Conservation (phyloP, 2,113 vertebrate species). For the Mustela lutreola region DNA sequence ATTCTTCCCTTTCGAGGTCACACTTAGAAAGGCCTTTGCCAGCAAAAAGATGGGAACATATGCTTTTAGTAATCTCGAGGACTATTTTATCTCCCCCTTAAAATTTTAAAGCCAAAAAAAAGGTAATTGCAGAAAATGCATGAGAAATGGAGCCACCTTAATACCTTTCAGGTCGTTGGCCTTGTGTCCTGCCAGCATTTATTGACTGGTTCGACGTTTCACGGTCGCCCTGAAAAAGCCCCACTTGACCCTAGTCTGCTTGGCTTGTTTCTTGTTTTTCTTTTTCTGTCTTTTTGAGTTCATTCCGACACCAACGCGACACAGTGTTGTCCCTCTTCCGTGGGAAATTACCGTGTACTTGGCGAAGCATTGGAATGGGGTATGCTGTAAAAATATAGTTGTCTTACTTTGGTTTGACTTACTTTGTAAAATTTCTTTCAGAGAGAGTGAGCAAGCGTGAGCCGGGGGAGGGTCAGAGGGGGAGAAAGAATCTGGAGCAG, state of each 20-base stretch:
- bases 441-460: background rate
- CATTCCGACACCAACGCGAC: background rate
- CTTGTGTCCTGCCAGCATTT: background rate
- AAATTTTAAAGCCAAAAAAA: background rate
- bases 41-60: background rate
- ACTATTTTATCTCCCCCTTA: background rate
- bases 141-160: background rate
- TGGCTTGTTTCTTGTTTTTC: background rate
- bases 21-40: background rate
- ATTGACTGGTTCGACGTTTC: background rate
- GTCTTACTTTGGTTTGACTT: background rate
- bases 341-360: background rate
- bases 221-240: background rate
- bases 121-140: conserved; percentile 13
- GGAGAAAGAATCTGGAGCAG: background rate
- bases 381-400: background rate
- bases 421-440: background rate
- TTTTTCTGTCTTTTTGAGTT: background rate
- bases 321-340: background rate
- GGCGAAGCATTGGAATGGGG: background rate
- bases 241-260: background rate
- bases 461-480: background rate
- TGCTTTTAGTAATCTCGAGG: background rate
- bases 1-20: background rate
- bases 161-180: background rate